These are phyloP conservation scores for Melipona beecheii DNA, from an alignment of 2,888 invertebrate species.

Conservation along the genomic window DNA sequence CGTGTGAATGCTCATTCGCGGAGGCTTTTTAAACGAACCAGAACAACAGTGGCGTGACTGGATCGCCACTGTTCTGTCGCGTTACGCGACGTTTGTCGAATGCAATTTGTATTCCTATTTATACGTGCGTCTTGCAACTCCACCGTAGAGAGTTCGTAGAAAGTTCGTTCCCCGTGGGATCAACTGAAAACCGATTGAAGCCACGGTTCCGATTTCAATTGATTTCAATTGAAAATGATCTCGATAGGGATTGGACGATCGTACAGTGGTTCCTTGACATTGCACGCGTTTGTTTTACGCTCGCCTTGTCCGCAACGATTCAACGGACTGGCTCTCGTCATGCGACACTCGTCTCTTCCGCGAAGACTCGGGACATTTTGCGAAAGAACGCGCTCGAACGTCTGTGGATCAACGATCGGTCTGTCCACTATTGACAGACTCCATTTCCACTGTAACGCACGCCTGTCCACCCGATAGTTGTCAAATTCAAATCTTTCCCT, in stretches of 20 bases:
- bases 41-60: slow-evolving; percentile 24
- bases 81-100: slow-evolving; percentile 37
- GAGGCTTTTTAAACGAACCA: slow-evolving; percentile 35
- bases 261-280: slow-evolving; percentile 31
- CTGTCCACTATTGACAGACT: slow-evolving; percentile 22
- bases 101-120: slow-evolving; percentile 27
- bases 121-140: not conserved
- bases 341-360: slow-evolving; percentile 51
- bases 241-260: slow-evolving; percentile 23
- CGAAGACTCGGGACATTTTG: slow-evolving; percentile 40
- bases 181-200: not conserved
- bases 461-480: not conserved
- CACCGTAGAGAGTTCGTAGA: not conserved
- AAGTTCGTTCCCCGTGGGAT: not conserved
- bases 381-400: slow-evolving; percentile 41
- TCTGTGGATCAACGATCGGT: slow-evolving; percentile 25
- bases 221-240: slow-evolving; percentile 15
- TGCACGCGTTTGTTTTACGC: slow-evolving; percentile 52
- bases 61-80: slow-evolving; percentile 34
- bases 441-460: not conserved
- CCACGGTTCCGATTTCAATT: too few species aligned
- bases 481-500: not conserved
- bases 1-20: slow-evolving; percentile 28
- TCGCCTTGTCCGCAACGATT: slow-evolving; percentile 42
- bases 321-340: slow-evolving; percentile 41